Evolutionary conservation across 1,140 invertebrate species (phyloP).

Genomic region (Cotesia chilonis): DNA sequence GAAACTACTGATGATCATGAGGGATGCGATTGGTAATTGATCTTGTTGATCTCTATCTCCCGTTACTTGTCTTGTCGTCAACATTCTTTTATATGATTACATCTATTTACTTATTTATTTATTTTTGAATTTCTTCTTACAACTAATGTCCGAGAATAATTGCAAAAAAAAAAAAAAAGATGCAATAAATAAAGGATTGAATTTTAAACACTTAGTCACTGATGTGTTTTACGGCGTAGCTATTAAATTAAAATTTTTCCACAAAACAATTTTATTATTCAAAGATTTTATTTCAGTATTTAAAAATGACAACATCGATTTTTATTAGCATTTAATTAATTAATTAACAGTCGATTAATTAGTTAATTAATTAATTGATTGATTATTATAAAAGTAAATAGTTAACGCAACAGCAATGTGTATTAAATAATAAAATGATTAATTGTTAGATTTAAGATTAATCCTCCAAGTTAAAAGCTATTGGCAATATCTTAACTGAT

Average conservation of each 20-base stretch:
- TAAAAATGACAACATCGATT: no score
- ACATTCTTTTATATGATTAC: conserved; percentile 5
- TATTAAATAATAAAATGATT: no score
- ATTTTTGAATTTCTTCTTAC: conserved; percentile 1
- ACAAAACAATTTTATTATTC: conserved; percentile 4
- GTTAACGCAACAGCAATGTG: no score
- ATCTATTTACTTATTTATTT: conserved; percentile 10
- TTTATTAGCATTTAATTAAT: no score
- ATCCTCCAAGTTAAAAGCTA: no score
- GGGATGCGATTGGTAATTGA: conserved; percentile 33
- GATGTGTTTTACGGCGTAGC: neutral
- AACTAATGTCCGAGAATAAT: neutral
- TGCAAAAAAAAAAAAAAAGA: no score
- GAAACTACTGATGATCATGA: neutral
- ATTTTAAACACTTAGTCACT: conserved; percentile 15
- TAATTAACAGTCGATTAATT: no score
- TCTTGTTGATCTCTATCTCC: conserved; percentile 34
- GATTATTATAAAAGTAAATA: no score
- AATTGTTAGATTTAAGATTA: no score
- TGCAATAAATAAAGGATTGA: neutral
- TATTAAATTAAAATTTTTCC: no score
- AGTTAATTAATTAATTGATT: no score
- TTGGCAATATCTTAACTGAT: conserved; percentile 12
- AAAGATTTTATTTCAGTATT: no score
- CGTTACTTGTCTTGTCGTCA: conserved; percentile 25